Conservation (phyloP, 2,888 invertebrate species). For the Nematopogon swammerdamellus region DNA sequence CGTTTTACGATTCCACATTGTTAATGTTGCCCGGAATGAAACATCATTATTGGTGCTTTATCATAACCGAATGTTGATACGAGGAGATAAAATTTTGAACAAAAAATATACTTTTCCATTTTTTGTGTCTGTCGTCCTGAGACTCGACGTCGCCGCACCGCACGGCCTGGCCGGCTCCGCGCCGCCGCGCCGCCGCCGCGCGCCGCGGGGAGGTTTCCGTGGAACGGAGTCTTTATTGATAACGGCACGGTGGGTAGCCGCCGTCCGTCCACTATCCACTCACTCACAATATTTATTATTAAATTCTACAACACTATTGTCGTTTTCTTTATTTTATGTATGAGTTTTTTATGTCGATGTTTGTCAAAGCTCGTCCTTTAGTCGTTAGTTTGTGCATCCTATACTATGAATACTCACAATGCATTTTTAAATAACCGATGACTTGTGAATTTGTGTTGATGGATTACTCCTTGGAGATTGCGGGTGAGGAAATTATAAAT, state of each 20-base stretch:
- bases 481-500: not conserved
- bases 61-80: conserved; percentile 43
- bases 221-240: conserved; percentile 19
- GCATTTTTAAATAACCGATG: conserved; percentile 47
- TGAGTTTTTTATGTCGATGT: conserved; percentile 8
- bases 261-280: conserved; percentile 17
- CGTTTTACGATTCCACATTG: conserved; percentile 19
- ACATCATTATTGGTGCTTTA: conserved; percentile 56
- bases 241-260: conserved; percentile 23
- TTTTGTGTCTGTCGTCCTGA: not conserved
- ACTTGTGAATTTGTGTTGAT: conserved; percentile 56
- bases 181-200: conserved; percentile 38
- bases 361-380: no score
- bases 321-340: conserved; percentile 32
- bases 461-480: conserved; percentile 32
- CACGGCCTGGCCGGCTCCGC: conserved; percentile 41
- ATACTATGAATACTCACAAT: conserved; percentile 30
- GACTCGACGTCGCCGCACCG: conserved; percentile 28
- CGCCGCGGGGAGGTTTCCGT: conserved; percentile 52
- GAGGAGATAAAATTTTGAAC: conserved; percentile 37
- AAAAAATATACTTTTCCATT: conserved; percentile 35
- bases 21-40: conserved; percentile 44
- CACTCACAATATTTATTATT: conserved; percentile 37
- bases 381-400: conserved; percentile 42
- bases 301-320: conserved; percentile 46